Evolutionary conservation across 2,888 invertebrate genomes (phyloP).

Genomic region (Xestoiulus laeticollis): DNA sequence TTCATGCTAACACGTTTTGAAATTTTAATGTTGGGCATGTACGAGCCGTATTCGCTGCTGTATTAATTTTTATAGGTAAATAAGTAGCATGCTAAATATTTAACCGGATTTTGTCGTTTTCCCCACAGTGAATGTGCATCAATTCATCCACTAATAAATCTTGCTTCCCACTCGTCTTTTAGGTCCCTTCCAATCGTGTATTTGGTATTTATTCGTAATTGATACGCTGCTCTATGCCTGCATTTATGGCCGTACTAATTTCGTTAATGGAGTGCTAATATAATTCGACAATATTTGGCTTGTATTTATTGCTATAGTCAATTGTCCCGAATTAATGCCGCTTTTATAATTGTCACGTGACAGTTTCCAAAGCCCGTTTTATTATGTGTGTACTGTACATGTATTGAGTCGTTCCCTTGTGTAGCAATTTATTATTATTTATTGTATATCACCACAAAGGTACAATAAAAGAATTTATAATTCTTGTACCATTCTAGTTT

Average conservation of each 20-base stretch:
- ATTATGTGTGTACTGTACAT: no score
- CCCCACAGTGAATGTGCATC: neutral
- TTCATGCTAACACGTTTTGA: neutral
- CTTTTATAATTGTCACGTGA: neutral
- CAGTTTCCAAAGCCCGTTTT: neutral
- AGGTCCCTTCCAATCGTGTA: neutral
- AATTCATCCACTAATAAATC: neutral
- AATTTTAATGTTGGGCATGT: neutral
- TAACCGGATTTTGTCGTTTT: neutral
- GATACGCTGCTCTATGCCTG: neutral
- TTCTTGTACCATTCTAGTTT: no score
- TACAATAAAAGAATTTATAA: no score
- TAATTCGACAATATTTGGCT: constrained; percentile 41
- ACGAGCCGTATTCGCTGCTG: neutral
- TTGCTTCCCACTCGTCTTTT: neutral
- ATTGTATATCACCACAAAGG: no score
- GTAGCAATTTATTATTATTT: no score
- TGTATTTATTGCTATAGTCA: neutral
- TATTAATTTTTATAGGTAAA: neutral
- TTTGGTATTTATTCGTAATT: constrained; percentile 31
- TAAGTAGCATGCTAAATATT: neutral
- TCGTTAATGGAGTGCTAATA: constrained; percentile 40
- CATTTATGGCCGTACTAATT: constrained; percentile 6
- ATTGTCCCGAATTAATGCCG: neutral
- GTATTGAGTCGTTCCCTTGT: no score